Evolutionary conservation across 2,113 vertebrate species (phyloP), one percentile per base, ranked within the genome.

Genomic region (Strix uralensis): DNA sequence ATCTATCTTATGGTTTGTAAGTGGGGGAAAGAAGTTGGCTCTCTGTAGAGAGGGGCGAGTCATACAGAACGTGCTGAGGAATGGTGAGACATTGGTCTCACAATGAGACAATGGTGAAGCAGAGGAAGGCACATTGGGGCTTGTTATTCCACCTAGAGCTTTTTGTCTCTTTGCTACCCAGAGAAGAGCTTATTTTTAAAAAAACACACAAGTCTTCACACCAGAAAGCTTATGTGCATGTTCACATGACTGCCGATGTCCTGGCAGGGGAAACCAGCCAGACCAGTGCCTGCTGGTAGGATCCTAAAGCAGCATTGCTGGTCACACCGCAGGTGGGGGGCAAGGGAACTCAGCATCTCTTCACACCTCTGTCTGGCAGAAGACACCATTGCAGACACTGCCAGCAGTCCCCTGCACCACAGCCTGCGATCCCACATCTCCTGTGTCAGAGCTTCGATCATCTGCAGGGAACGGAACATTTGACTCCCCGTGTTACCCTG

Each of bases 51-150:
- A 29, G 40, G 30, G 8, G 13, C n/a, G 15, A 29, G 26, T 40
- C 12, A 25, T 27, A 30, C 19, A n/a, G 38, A 44, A 5, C 0
- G 0, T 23, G 30, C 46, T 74, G 42, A 90, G 57, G 49, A 77
- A 57, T 2, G 8, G 7, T 19, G 40, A 81, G 44, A 52, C 30
- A 87, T 21, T 47, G 46, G 46, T 47, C 46, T 47, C 19, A 47
- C 46, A 21, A 47, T 47, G 46, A 47, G 46, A 21, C 46, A 47
- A 47, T 21, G 46, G 46, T 6, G 46, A 78, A 38, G 52, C 59
- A 65, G 17, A 52, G 34, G 34, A 67, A 81, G 29, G 18, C 7
- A 7, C 5, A 1, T 1, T 38, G 47, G 19, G 10, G 2, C 51
- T 72, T 75, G 10, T 70, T 79, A 32, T 46, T 63, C 20, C 44